Evolutionary conservation across 2,113 vertebrate species (phyloP).

Genomic region (Podilymbus podiceps): DNA sequence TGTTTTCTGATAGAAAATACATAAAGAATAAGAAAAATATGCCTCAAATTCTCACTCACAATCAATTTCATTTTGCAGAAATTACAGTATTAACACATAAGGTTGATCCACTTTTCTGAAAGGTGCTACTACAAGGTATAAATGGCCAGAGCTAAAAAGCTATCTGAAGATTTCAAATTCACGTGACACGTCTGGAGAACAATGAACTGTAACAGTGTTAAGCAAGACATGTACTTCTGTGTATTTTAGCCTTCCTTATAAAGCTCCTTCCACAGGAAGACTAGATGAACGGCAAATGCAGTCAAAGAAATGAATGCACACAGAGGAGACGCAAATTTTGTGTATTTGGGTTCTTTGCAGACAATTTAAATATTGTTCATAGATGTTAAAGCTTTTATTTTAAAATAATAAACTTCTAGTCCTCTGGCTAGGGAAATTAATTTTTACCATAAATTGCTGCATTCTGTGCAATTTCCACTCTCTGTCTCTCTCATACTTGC

Average conservation of each 20-base stretch:
- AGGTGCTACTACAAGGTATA: background rate
- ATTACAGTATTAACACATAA: background rate
- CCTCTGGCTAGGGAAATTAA: background rate
- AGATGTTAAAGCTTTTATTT: background rate
- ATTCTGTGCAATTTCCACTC: background rate
- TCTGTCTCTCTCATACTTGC: background rate
- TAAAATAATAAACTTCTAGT: background rate
- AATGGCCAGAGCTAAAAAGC: background rate
- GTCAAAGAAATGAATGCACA: background rate
- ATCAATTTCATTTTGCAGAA: background rate
- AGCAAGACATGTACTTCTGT: background rate
- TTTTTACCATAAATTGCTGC: background rate
- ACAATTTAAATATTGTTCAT: background rate
- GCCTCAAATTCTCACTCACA: background rate
- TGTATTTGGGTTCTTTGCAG: background rate
- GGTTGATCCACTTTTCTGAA: background rate
- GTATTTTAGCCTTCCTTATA: background rate
- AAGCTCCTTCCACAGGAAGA: background rate
- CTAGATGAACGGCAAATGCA: background rate
- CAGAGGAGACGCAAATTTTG: background rate
- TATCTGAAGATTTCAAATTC: background rate
- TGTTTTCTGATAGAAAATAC: background rate
- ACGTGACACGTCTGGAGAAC: background rate
- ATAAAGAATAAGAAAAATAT: background rate
- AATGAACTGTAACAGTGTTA: background rate